Conservation (phyloP, 2,113 vertebrate species). For the Esox niger region DNA sequence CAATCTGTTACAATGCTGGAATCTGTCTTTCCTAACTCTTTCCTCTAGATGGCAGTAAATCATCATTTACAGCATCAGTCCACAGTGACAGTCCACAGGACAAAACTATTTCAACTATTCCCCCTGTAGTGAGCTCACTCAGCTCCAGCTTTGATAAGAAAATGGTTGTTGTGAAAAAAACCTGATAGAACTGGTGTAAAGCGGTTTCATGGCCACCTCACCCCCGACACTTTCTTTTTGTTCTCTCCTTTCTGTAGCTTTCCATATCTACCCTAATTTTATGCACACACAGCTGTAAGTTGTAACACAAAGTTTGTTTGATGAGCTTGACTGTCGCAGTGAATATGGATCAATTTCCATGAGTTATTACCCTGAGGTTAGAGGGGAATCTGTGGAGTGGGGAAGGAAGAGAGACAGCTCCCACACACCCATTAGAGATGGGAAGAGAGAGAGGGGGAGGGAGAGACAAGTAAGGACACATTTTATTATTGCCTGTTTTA, state of each 20-base stretch:
- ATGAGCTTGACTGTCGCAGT: not conserved
- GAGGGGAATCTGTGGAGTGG: not conserved
- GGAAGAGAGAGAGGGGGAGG: not conserved
- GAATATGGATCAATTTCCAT: too few relatives aligned
- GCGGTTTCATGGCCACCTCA: not conserved
- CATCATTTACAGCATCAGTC: slow-evolving; percentile 15
- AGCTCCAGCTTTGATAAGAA: slow-evolving; percentile 56
- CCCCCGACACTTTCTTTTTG: slow-evolving; percentile 33
- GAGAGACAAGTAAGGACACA: not conserved
- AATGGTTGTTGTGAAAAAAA: not conserved
- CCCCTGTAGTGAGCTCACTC: slow-evolving; percentile 30
- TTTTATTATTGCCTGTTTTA: not conserved
- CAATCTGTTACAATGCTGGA: too few relatives aligned
- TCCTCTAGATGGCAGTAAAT: slow-evolving; percentile 62
- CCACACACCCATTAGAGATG: too few relatives aligned
- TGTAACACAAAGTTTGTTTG: slow-evolving; percentile 7
- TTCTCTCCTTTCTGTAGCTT: slow-evolving; percentile 49
- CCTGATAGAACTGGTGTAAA: too few relatives aligned
- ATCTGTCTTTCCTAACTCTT: not conserved
- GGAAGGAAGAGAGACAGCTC: not conserved
- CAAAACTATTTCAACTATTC: slow-evolving; percentile 64
- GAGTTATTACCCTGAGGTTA: too few relatives aligned
- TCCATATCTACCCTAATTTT: slow-evolving; percentile 46
- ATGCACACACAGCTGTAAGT: not conserved
- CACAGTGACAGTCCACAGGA: slow-evolving; percentile 15